phyloP scores from a whole-genome alignment of 2,888 invertebrate species.

The Drosophila greeni region DNA sequence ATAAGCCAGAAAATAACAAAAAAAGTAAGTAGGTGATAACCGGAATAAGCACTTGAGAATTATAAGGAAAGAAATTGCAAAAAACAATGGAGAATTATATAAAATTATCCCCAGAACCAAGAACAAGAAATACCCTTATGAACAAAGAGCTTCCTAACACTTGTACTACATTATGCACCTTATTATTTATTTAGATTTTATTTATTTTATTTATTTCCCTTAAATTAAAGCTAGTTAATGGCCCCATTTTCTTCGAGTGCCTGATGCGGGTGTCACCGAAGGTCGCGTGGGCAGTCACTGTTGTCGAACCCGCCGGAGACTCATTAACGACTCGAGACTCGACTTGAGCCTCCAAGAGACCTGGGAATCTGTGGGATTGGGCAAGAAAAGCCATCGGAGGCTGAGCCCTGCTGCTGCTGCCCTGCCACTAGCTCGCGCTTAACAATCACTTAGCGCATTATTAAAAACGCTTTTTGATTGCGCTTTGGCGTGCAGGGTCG shows the following conservation, averaged over 20 bases:
- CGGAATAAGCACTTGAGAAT: background rate
- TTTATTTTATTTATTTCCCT: background rate
- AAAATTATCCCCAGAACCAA: background rate
- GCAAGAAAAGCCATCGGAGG: conserved; percentile 61
- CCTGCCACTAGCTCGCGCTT: conserved; percentile 48
- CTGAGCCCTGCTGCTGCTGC: conserved; percentile 6
- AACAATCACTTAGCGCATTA: conserved; percentile 75
- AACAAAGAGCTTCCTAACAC: background rate
- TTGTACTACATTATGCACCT: background rate
- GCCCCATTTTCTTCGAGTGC: conserved; percentile 5
- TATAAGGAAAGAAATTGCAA: background rate
- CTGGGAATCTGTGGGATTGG: conserved; percentile 48
- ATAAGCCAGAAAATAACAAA: no score
- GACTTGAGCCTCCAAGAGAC: background rate
- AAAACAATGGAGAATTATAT: background rate
- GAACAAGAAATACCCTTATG: background rate
- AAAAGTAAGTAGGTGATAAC: no score
- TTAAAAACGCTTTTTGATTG: conserved; percentile 74
- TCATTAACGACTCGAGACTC: conserved; percentile 63
- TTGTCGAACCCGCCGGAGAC: conserved; percentile 23
- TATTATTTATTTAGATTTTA: background rate
- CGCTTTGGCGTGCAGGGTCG: conserved; percentile 66
- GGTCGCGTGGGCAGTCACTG: conserved; percentile 63
- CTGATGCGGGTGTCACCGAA: conserved; percentile 52
- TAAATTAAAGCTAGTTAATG: background rate